Evolutionary conservation across 2,888 invertebrate genomes (phyloP), one percentile per base, ranked within the genome.

Genomic region (Mesochorus sp.): DNA sequence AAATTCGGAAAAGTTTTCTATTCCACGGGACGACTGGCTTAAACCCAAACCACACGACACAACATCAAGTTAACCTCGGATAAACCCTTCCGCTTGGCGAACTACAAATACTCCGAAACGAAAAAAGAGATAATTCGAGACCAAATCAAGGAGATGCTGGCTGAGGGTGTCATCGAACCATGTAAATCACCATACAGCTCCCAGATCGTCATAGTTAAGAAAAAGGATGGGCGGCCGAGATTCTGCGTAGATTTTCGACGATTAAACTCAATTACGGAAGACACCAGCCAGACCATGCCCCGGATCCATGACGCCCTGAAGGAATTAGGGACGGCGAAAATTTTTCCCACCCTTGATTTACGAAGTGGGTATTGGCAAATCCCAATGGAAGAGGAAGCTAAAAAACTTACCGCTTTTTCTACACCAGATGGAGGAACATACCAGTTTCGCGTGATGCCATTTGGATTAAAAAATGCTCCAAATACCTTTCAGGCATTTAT

Each of bases 321-420:
- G n/a, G 84, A 82, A 6, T 62, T 88, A 0, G 85, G 87, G 0
- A 42, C 37, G 0, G 85, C 87, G 0, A 66, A 39, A 1, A 61
- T 85, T 12, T 87, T 87, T 42, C 72, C 85, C 0, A 84, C 84
- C 17, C 34, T 88, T 0, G 87, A 88, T 26, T 59, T 87, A 3
- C 78, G 79, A 24, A 80, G 79, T 42, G 86, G 85, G 1, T 88
- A 86, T 61, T 88, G 87, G 85, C 88, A 88, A 64, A 70, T 88
- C 1, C 83, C 82, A 1, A 73, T 88, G 79, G 82, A 80, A 8
- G 68, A 67, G 8, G 26, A 67, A 2, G 31, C 17, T 3, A 72
- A 80, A 0, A 79, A 74, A 10, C 73, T 81, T 3, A 87, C 86
- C 0, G 85, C 85, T 0, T 87, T 86, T 62, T 26, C 80, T 8